These are phyloP conservation scores for Neoitamus cyanurus DNA, from an alignment of 2,888 invertebrate species.

Conservation along the genomic window DNA sequence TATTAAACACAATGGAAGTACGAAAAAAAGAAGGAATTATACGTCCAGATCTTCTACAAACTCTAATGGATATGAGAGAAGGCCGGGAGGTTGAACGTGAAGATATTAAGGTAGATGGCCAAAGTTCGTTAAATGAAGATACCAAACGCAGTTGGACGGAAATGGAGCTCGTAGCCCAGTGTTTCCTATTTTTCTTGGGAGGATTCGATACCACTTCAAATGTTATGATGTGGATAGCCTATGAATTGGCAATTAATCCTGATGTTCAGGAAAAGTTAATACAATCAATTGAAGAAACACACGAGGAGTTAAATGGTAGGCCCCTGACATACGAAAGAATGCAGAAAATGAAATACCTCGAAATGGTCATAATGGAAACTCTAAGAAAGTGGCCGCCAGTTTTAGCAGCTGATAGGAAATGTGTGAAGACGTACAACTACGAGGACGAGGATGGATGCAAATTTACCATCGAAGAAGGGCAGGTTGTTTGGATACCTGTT, in stretches of 20 bases:
- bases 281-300: constrained; percentile 67
- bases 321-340: constrained; percentile 69
- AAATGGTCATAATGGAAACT: constrained; percentile 69
- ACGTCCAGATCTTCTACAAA: constrained; percentile 70
- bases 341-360: constrained; percentile 72
- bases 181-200: constrained; percentile 66
- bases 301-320: constrained; percentile 61
- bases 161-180: constrained; percentile 55
- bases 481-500: constrained; percentile 58
- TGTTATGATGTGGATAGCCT: constrained; percentile 65
- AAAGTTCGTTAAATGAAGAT: neutral
- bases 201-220: constrained; percentile 67
- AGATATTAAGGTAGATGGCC: constrained; percentile 64
- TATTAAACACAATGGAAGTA: constrained; percentile 62
- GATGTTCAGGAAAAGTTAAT: constrained; percentile 68
- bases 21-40: constrained; percentile 67
- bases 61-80: constrained; percentile 68
- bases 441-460: constrained; percentile 50
- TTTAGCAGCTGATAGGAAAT: constrained; percentile 67
- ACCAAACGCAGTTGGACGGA: constrained; percentile 54
- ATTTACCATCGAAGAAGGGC: constrained; percentile 47
- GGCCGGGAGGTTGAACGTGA: constrained; percentile 54
- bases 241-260: constrained; percentile 69
- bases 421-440: constrained; percentile 68
- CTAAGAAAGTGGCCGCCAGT: constrained; percentile 69